These are phyloP conservation scores for Pseudomyrmex concolor DNA, from an alignment of 1,140 invertebrate species.

Conservation along the genomic window DNA sequence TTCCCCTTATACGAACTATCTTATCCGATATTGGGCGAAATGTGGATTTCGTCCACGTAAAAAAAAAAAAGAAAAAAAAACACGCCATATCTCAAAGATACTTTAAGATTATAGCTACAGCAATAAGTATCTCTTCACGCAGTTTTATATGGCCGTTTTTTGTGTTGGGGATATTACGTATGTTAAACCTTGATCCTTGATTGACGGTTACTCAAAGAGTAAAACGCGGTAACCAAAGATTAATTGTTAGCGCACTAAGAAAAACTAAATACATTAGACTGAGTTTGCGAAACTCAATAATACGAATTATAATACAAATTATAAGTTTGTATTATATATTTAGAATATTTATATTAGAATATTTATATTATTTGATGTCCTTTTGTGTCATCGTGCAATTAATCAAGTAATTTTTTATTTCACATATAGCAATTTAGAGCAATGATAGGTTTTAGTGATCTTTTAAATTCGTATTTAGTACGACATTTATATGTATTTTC, in stretches of 20 bases:
- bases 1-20: conserved; percentile 15
- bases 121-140: conserved; percentile 28
- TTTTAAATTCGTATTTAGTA: background rate
- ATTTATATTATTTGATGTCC: too few relatives aligned
- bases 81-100: conserved; percentile 31
- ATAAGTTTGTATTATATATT: too few relatives aligned
- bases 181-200: background rate
- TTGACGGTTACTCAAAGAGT: background rate
- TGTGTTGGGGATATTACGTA: too few relatives aligned
- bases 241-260: too few relatives aligned
- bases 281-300: too few relatives aligned
- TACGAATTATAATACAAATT: too few relatives aligned
- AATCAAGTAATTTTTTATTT: too few relatives aligned
- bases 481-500: background rate
- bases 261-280: too few relatives aligned
- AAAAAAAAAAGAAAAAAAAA: background rate
- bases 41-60: too few relatives aligned
- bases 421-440: background rate
- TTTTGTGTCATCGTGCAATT: too few relatives aligned
- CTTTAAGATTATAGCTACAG: conserved; percentile 17
- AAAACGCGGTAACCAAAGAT: background rate
- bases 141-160: background rate
- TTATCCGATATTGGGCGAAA: conserved; percentile 20
- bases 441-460: too few relatives aligned
- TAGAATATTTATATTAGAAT: too few relatives aligned